Conservation (phyloP, 2,888 invertebrate species). For the Busseola fusca region DNA sequence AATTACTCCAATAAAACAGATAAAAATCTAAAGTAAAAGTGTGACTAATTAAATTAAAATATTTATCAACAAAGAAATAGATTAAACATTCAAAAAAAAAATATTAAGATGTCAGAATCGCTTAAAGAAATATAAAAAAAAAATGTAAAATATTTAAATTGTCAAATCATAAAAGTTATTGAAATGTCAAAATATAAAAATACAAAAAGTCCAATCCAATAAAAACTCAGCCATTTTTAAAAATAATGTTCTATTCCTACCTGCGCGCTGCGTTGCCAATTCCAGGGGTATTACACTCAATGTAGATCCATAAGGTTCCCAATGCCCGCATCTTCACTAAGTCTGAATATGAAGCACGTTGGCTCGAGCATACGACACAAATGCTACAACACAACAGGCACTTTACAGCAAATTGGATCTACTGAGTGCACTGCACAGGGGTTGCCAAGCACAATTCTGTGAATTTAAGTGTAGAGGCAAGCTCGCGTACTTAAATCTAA, state of each 20-base stretch:
- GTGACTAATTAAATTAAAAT: no score
- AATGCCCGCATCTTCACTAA: conserved; percentile 35
- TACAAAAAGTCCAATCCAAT: no score
- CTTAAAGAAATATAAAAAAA: no score
- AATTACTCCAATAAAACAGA: no score
- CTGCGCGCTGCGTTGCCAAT: background rate
- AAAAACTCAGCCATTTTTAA: conserved; percentile 2
- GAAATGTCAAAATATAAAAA: no score
- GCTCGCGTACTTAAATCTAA: conserved; percentile 45
- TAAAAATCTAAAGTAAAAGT: no score
- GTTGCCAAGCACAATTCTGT: conserved; percentile 47
- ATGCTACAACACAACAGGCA: conserved; percentile 57
- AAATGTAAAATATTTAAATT: no score
- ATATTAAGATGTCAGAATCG: no score
- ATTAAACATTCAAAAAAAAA: no score
- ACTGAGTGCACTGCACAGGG: conserved; percentile 53
- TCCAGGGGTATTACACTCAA: conserved; percentile 13
- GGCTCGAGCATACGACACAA: conserved; percentile 53
- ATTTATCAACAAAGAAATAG: no score
- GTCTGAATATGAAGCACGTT: conserved; percentile 45
- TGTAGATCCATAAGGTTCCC: conserved; percentile 10
- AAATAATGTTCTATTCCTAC: conserved; percentile 10
- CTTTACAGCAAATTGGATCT: conserved; percentile 61
- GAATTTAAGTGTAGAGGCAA: conserved; percentile 38
- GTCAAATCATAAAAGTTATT: no score